Evolutionary conservation across 1,140 invertebrate genomes (phyloP).

Genomic region (Neodiprion virginianus): DNA sequence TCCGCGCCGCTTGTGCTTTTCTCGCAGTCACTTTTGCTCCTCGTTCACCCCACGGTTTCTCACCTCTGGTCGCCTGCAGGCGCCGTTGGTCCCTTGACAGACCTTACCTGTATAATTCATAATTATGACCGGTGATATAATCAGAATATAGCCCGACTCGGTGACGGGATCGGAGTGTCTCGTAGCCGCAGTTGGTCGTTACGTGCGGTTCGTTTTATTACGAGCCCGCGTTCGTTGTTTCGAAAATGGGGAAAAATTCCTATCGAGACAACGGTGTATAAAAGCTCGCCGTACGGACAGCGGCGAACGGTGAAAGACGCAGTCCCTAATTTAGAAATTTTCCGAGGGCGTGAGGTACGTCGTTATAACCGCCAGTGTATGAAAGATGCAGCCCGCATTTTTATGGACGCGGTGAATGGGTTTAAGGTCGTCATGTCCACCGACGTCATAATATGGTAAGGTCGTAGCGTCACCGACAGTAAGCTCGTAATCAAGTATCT

Average conservation of each 20-base stretch:
- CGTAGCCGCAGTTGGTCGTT: neutral
- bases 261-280: neutral
- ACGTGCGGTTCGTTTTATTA: slow-evolving; percentile 7
- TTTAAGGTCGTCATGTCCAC: slow-evolving; percentile 38
- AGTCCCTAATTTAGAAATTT: neutral
- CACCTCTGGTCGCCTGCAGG: neutral
- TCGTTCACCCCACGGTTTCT: neutral
- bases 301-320: neutral
- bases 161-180: slow-evolving; percentile 3
- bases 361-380: neutral
- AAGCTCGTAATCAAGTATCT: slow-evolving; percentile 42
- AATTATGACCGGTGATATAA: slow-evolving; percentile 19
- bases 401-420: slow-evolving; percentile 33
- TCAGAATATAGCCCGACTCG: slow-evolving; percentile 9
- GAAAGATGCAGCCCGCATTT: slow-evolving; percentile 2
- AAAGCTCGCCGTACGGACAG: neutral
- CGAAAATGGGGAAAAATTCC: neutral
- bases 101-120: slow-evolving; percentile 14
- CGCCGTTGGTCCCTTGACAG: slow-evolving; percentile 1
- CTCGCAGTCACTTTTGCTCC: no score
- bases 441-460: slow-evolving; percentile 44
- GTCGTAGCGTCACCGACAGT: slow-evolving; percentile 21
- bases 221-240: neutral
- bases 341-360: neutral
- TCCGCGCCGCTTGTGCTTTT: neutral